Conservation (phyloP, 1,140 invertebrate species). For the silkworm (Bombyx mori) region DNA sequence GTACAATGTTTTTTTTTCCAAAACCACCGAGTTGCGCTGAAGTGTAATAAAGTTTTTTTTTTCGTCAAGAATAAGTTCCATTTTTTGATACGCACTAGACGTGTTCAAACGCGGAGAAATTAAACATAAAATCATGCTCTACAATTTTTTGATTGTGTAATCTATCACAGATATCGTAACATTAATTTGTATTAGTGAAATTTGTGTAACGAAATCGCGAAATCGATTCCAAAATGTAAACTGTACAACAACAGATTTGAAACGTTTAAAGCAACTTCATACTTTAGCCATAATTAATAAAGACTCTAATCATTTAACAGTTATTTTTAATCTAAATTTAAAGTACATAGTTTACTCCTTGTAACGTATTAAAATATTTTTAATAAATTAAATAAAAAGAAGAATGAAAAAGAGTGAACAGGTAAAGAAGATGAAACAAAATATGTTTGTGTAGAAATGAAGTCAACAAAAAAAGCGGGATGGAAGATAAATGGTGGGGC, state of each 20-base stretch:
- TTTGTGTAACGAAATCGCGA: constrained; percentile 20
- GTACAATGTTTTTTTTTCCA: no score
- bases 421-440: constrained; percentile 1
- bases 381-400: constrained; percentile 28
- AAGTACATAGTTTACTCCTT: constrained; percentile 61
- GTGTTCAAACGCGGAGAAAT: no score
- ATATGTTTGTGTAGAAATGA: constrained; percentile 25
- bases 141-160: no score
- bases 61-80: no score
- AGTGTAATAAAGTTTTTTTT: no score
- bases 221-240: constrained; percentile 55
- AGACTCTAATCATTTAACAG: not conserved
- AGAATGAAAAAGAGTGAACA: constrained; percentile 10
- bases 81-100: no score
- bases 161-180: no score
- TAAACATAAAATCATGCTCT: no score
- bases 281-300: not conserved
- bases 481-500: constrained; percentile 21
- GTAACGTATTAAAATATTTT: constrained; percentile 67
- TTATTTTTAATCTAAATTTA: constrained; percentile 13
- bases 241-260: no score
- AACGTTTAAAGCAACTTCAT: constrained; percentile 5
- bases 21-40: no score
- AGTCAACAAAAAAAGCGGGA: constrained; percentile 33
- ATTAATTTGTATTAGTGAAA: no score